Conservation (phyloP, 2,888 invertebrate genomes). For the Atrina japonica region DNA sequence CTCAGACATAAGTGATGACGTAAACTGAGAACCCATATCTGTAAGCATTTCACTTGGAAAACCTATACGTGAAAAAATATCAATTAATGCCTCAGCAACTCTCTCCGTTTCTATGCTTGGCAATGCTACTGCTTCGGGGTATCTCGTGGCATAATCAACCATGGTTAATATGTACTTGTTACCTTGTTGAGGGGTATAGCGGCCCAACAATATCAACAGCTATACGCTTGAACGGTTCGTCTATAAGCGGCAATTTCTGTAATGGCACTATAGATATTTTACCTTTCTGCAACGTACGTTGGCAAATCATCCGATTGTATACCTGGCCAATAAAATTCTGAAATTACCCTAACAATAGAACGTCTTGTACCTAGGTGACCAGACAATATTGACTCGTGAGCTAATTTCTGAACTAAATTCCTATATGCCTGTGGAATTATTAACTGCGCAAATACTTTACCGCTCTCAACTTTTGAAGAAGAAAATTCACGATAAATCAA, state of each 20-base stretch:
- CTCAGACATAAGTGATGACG: too few species aligned
- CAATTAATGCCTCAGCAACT: too few species aligned
- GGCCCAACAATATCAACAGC: slow-evolving; percentile 56
- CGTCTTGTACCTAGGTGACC: slow-evolving; percentile 39
- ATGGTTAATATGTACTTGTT: too few species aligned
- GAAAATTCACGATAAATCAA: slow-evolving; percentile 22
- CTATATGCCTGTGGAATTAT: slow-evolving; percentile 36
- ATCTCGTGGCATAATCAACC: too few species aligned
- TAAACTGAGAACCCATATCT: too few species aligned
- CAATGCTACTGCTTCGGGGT: too few species aligned
- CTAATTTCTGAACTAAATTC: slow-evolving; percentile 27
- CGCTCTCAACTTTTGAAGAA: slow-evolving; percentile 1
- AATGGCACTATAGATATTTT: slow-evolving; percentile 37
- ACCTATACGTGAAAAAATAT: too few species aligned
- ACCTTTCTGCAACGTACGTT: slow-evolving; percentile 44
- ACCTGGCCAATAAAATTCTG: slow-evolving; percentile 55
- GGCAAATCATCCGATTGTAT: slow-evolving; percentile 42
- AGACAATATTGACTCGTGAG: slow-evolving; percentile 40
- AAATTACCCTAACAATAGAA: slow-evolving; percentile 32
- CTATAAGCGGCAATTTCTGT: slow-evolving; percentile 44
- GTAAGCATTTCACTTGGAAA: too few species aligned
- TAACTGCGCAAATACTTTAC: slow-evolving; percentile 34
- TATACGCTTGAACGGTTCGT: slow-evolving; percentile 48
- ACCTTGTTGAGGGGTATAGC: slow-evolving; percentile 9
- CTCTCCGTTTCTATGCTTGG: too few species aligned